A percentile compares a stretch with the other conserved stretches of the same genome.
phyloP scores from a whole-genome alignment of 2,797 vertebrate species.

The Danio jaintianensis region DNA sequence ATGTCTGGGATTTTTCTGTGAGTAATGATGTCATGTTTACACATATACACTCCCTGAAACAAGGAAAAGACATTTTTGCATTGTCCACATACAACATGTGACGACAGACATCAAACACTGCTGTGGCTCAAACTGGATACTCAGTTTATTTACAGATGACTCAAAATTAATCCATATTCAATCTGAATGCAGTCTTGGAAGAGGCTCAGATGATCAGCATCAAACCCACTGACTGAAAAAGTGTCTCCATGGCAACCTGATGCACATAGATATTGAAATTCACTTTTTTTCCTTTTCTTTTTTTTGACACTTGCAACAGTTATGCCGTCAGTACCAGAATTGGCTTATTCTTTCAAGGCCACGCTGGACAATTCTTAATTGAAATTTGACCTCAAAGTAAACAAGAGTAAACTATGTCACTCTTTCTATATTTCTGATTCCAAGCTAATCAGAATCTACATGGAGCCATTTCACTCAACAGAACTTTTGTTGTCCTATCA shows the following conservation, averaged over 20 bases:
- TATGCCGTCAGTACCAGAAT: conserved; percentile 71
- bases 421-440: conserved; percentile 71
- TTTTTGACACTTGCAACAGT: conserved; percentile 71
- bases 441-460: conserved; percentile 69
- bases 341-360: conserved; percentile 72
- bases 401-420: conserved; percentile 72
- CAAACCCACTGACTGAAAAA: conserved; percentile 65
- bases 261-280: conserved; percentile 42
- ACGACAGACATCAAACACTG: conserved; percentile 45
- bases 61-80: conserved; percentile 49
- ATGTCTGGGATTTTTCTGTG: conserved; percentile 78
- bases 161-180: conserved; percentile 41
- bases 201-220: conserved; percentile 48
- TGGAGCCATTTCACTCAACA: conserved; percentile 66
- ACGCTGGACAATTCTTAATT: conserved; percentile 71
- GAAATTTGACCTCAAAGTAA: conserved; percentile 74
- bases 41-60: conserved; percentile 61
- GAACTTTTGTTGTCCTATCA: conserved; percentile 71
- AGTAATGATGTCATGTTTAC: conserved; percentile 89
- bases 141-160: conserved; percentile 49
- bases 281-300: conserved; percentile 10
- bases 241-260: conserved; percentile 69
- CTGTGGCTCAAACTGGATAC: conserved; percentile 47
- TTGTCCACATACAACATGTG: conserved; percentile 34
- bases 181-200: conserved; percentile 35